Evolutionary conservation across 2,888 invertebrate genomes (phyloP).

Genomic region (Trichopria drosophilae): DNA sequence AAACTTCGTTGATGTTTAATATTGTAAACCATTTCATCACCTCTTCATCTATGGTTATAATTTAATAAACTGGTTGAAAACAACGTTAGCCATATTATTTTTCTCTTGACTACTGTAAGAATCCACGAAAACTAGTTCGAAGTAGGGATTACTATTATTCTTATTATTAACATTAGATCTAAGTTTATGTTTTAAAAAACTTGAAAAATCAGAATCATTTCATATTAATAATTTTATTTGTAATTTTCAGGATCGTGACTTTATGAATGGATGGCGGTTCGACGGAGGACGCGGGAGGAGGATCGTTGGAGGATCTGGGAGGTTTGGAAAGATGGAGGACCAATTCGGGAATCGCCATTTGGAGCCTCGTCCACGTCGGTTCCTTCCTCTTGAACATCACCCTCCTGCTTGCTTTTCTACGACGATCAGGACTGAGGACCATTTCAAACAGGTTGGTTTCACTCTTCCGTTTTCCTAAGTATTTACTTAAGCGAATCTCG

Average conservation of each 20-base stretch:
- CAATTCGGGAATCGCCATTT: constrained; percentile 47
- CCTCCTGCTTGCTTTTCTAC: constrained; percentile 74
- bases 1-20: no score
- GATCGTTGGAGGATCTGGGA: constrained; percentile 50
- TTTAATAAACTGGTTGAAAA: no score
- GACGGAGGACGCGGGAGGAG: constrained; percentile 52
- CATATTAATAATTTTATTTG: no score
- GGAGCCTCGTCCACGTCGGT: constrained; percentile 63
- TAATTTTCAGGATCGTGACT: constrained; percentile 51
- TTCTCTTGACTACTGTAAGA: no score
- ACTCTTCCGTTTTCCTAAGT: not conserved
- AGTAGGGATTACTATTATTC: no score
- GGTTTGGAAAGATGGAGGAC: constrained; percentile 53
- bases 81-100: no score
- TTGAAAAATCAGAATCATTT: no score
- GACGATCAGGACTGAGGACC: constrained; percentile 73
- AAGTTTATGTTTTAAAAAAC: no score
- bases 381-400: constrained; percentile 74
- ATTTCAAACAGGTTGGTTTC: constrained; percentile 74
- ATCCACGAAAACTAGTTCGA: no score
- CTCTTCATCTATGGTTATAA: no score
- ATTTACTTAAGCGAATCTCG: constrained; percentile 1
- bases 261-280: constrained; percentile 59
- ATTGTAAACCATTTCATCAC: no score
- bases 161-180: no score